phyloP scores from a whole-genome alignment of 2,113 vertebrate genomes.

The Urocolius indicus region DNA sequence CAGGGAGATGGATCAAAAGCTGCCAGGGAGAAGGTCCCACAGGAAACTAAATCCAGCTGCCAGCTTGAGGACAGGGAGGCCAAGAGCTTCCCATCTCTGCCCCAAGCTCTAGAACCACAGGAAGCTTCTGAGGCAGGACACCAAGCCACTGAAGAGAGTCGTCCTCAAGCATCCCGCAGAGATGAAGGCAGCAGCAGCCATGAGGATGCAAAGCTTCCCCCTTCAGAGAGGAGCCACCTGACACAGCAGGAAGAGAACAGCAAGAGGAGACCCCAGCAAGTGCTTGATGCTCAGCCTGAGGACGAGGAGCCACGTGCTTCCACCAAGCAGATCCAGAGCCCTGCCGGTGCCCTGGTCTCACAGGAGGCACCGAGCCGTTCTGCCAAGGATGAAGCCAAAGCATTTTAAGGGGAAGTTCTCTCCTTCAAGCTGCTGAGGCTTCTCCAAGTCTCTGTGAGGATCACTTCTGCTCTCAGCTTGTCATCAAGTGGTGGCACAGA shows the following conservation, averaged over 20 bases:
- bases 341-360: fast-evolving
- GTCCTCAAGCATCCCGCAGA: fast-evolving
- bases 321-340: background rate
- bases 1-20: background rate
- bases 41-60: too few relatives aligned
- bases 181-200: background rate
- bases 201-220: background rate
- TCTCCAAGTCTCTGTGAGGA: background rate
- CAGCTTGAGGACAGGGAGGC: background rate
- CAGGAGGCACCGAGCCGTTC: fast-evolving
- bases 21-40: background rate
- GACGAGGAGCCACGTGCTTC: background rate
- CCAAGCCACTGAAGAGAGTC: fast-evolving
- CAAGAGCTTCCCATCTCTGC: background rate
- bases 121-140: fast-evolving
- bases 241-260: background rate
- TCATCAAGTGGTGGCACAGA: background rate
- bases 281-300: fast-evolving
- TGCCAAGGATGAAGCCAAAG: background rate
- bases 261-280: background rate
- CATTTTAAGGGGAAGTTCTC: background rate
- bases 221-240: fast-evolving
- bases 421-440: background rate
- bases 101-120: background rate
- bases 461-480: background rate